Evolutionary conservation across 2,888 invertebrate genomes (phyloP).

Genomic region (Ellobium chinense): DNA sequence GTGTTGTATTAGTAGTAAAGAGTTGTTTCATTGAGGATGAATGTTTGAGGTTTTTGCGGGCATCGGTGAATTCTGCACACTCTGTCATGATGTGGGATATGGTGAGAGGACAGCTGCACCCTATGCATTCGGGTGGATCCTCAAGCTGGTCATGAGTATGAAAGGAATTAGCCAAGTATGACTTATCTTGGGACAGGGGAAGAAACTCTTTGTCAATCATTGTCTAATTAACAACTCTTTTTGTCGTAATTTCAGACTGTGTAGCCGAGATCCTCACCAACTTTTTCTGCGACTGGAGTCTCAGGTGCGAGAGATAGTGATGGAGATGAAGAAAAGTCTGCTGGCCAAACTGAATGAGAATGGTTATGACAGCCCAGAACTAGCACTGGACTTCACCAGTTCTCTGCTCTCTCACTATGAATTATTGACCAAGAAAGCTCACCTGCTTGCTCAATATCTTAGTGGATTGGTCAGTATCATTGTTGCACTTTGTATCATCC

Average conservation of each 20-base stretch:
- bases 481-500: neutral
- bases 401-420: constrained; percentile 84
- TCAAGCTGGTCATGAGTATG: too few species aligned
- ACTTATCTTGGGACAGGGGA: too few species aligned
- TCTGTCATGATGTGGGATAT: too few species aligned
- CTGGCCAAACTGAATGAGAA: constrained; percentile 80
- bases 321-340: constrained; percentile 83
- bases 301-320: constrained; percentile 84
- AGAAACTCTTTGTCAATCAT: too few species aligned
- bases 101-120: too few species aligned
- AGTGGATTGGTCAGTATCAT: constrained; percentile 80
- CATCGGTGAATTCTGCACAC: too few species aligned
- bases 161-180: too few species aligned
- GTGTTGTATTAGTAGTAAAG: too few species aligned
- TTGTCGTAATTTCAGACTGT: constrained; percentile 69
- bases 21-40: too few species aligned
- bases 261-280: constrained; percentile 83
- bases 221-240: too few species aligned
- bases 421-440: constrained; percentile 83
- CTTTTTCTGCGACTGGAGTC: constrained; percentile 84
- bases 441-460: constrained; percentile 82
- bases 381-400: constrained; percentile 82
- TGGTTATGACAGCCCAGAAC: constrained; percentile 81
- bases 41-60: too few species aligned
- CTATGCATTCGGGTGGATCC: too few species aligned